phyloP scores from a whole-genome alignment of 2,888 invertebrate species.

The Synergus japonicus region DNA sequence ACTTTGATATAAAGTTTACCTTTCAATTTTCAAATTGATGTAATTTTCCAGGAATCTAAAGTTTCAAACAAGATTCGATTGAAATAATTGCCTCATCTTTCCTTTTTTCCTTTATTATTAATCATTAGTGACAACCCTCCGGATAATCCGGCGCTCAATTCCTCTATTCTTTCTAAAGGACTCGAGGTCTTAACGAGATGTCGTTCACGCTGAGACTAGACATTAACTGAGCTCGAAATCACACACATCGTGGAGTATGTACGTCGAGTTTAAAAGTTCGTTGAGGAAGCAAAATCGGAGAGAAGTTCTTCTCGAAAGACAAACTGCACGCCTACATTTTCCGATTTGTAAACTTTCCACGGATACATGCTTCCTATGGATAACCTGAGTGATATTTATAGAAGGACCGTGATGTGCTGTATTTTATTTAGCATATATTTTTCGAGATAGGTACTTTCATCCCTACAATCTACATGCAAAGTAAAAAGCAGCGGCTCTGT shows the following conservation, averaged over 20 bases:
- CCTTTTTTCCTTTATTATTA: slow-evolving; percentile 16
- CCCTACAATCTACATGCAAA: background rate
- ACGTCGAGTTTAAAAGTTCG: slow-evolving; percentile 3
- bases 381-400: slow-evolving; percentile 20
- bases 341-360: slow-evolving; percentile 15
- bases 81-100: background rate
- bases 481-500: background rate
- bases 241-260: background rate
- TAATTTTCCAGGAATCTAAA: background rate
- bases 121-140: slow-evolving; percentile 4
- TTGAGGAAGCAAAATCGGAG: slow-evolving; percentile 16
- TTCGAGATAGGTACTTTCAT: background rate
- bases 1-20: background rate
- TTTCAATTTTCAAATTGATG: background rate
- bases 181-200: slow-evolving; percentile 27
- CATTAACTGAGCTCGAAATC: slow-evolving; percentile 10
- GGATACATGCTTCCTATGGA: background rate
- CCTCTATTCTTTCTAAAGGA: background rate
- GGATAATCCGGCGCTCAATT: slow-evolving; percentile 12
- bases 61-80: background rate
- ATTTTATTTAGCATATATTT: slow-evolving; percentile 1
- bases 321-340: slow-evolving; percentile 15
- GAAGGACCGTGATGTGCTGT: background rate
- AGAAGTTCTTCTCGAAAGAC: slow-evolving; percentile 7
- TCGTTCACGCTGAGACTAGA: slow-evolving; percentile 26